phyloP scores from a whole-genome alignment of 2,888 invertebrate species.

The Gymnosoma rotundatum region DNA sequence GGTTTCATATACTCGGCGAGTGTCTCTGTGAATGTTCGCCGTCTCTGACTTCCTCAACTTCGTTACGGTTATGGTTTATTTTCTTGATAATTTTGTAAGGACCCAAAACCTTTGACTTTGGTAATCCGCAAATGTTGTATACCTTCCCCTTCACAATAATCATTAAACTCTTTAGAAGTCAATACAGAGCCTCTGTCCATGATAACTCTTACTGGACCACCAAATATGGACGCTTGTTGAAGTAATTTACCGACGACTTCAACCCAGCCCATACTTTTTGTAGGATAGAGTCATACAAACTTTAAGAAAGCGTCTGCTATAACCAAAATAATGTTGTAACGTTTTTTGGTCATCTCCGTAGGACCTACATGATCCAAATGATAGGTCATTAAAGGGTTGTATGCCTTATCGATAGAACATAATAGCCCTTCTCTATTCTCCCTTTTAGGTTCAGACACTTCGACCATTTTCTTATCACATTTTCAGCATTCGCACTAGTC shows the following conservation, averaged over 20 bases:
- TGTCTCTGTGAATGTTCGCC: not conserved
- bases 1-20: slow-evolving; percentile 8
- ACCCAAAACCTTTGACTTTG: not conserved
- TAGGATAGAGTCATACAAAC: too few species aligned
- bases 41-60: not conserved
- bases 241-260: not conserved
- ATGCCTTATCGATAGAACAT: slow-evolving; percentile 75
- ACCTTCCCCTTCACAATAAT: too few species aligned
- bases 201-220: not conserved
- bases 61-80: not conserved
- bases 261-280: not conserved
- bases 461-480: not conserved
- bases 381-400: slow-evolving; percentile 73
- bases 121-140: not conserved
- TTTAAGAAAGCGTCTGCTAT: not conserved
- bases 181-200: too few species aligned
- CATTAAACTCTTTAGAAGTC: too few species aligned
- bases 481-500: not conserved
- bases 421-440: slow-evolving; percentile 77
- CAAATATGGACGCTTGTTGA: not conserved
- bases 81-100: not conserved
- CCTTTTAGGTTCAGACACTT: slow-evolving; percentile 63
- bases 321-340: not conserved
- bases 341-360: not conserved
- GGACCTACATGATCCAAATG: slow-evolving; percentile 36